Percentiles rank a stretch among this genome's conserved stretches.
These are phyloP conservation scores for Danio kyathit DNA, from an alignment of 2,797 vertebrate species.

Conservation along the genomic window DNA sequence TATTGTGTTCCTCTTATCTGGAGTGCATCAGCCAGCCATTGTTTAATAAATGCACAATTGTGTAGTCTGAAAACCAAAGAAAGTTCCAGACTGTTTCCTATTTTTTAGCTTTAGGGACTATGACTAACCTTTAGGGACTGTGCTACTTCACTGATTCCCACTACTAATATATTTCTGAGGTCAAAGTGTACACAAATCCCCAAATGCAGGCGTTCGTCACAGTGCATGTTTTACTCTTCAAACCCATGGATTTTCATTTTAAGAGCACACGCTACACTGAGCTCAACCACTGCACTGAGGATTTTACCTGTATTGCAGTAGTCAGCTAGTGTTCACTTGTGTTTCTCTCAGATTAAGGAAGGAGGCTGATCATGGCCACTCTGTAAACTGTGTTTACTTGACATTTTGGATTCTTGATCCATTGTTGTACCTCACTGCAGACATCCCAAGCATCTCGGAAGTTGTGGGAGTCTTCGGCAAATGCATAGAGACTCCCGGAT, in stretches of 20 bases:
- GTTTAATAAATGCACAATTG: background rate
- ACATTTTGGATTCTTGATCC: slow-evolving; percentile 14
- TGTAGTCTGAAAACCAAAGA: background rate
- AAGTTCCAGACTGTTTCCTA: background rate
- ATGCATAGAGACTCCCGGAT: too few species aligned
- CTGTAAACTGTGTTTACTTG: slow-evolving; percentile 30
- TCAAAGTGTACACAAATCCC: background rate
- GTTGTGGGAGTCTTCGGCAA: too few species aligned
- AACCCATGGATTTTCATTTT: background rate
- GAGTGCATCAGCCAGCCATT: background rate
- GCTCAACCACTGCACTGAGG: background rate
- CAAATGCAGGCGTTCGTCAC: background rate
- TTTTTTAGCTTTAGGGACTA: slow-evolving; percentile 1
- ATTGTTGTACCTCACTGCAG: background rate
- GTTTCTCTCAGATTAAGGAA: slow-evolving; percentile 25
- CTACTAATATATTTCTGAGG: background rate
- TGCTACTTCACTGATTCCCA: slow-evolving; percentile 4
- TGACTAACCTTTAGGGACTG: background rate
- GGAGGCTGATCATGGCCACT: slow-evolving; percentile 1
- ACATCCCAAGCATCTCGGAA: too few species aligned
- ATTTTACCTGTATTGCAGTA: slow-evolving; percentile 1
- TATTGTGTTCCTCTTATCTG: slow-evolving; percentile 16
- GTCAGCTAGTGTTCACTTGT: slow-evolving; percentile 20
- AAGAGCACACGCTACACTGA: too few species aligned
- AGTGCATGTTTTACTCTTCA: background rate